A percentile compares a stretch with the other conserved stretches of the same genome.
Evolutionary conservation across 2,888 invertebrate species (phyloP).

Genomic region (Falcaria lacertinaria): DNA sequence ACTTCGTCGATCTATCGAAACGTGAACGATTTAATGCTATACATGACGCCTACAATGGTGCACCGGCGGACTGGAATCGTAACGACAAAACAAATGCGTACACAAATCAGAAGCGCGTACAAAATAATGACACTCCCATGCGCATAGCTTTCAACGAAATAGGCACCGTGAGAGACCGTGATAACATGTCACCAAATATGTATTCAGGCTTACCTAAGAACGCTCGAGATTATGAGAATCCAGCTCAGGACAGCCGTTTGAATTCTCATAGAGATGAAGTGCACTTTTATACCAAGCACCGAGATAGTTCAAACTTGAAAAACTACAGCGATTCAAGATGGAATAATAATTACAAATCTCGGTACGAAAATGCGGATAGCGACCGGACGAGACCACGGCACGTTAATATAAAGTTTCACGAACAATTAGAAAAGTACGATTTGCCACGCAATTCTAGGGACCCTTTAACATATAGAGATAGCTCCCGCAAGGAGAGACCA

Average conservation of each 20-base stretch:
- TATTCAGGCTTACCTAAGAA: background rate
- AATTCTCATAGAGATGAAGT: background rate
- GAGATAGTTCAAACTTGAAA: background rate
- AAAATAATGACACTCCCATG: background rate
- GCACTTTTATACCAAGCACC: background rate
- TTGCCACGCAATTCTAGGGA: slow-evolving; percentile 11
- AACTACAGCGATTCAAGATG: background rate
- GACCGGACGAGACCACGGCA: slow-evolving; percentile 10
- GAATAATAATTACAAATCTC: slow-evolving; percentile 3
- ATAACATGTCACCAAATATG: background rate
- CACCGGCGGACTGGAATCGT: background rate
- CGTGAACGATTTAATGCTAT: background rate
- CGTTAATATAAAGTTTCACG: slow-evolving; percentile 37
- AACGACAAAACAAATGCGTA: background rate
- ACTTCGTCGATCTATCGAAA: background rate
- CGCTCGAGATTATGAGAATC: background rate
- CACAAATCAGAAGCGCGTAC: background rate
- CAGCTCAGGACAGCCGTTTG: background rate
- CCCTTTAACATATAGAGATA: slow-evolving; percentile 16
- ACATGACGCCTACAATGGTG: background rate
- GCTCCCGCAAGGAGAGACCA: slow-evolving; percentile 26
- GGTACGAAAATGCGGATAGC: background rate
- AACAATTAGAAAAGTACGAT: slow-evolving; percentile 37
- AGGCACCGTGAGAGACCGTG: background rate
- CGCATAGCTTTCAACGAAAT: background rate